Conservation (phyloP, 2,797 vertebrate species). For the Ctenosaura bakeri region DNA sequence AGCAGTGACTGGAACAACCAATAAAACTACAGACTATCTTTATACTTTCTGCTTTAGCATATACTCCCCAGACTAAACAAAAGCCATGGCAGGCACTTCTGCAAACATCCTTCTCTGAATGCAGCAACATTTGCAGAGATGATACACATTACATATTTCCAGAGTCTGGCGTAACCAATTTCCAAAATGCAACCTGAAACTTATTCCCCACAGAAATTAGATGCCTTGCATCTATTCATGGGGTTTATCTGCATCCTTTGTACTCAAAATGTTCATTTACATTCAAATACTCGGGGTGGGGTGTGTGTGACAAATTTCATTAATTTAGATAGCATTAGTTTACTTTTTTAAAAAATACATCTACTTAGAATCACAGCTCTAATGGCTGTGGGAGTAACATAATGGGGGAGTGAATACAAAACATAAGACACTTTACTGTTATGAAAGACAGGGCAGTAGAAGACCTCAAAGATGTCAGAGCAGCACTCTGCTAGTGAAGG, state of each 20-base stretch:
- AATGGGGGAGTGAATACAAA: too few relatives aligned
- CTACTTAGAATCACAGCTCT: not conserved
- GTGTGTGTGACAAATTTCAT: not conserved
- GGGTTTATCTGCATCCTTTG: not conserved
- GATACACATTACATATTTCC: not conserved
- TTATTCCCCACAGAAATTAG: not conserved
- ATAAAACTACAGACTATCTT: conserved; percentile 14
- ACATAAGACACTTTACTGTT: too few relatives aligned
- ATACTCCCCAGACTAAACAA: conserved; percentile 1
- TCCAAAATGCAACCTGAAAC: not conserved
- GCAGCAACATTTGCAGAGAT: not conserved
- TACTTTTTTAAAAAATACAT: not conserved
- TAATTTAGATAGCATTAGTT: not conserved
- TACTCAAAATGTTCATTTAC: not conserved
- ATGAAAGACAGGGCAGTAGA: too few relatives aligned
- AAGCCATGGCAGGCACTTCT: not conserved
- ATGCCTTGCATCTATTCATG: not conserved
- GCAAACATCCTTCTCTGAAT: not conserved
- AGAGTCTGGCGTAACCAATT: not conserved
- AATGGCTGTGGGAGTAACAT: not conserved
- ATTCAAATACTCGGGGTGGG: not conserved
- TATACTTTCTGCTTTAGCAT: not conserved
- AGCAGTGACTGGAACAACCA: conserved; percentile 6
- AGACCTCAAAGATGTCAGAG: too few relatives aligned
- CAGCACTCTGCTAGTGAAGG: too few relatives aligned